Base-by-base conservation (phyloP, 2,888 invertebrate species). In the Melolontha melolontha region DNA sequence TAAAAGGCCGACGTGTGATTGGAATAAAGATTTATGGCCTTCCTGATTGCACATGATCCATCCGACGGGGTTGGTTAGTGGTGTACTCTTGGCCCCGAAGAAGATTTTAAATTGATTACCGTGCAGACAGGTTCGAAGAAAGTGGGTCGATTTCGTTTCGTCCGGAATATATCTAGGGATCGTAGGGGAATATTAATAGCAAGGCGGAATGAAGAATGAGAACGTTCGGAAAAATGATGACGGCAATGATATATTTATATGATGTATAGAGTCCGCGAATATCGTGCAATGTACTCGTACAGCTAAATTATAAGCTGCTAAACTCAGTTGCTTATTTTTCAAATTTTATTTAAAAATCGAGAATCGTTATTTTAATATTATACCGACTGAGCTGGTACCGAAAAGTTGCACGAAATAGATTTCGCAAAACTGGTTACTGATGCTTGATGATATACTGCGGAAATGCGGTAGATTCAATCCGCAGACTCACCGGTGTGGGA, bases 71-170 rank as follows among this genome's bases (percentile, higher is more conserved):
- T 12, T 5, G 44, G 14, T 14, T 14, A 34, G 14, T n/a, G 52
- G 39, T 8, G 39, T 8, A 10, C 12, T 14, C 52, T 8, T 39
- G 11, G 14, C 16, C 34, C 44, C 65, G 52, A 44, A 39, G 40
- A 42, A 39, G 65, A 52, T 65, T 65, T 65, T 52, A 65, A 65
- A 65, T 65, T 65, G 65, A 65, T 65, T 65, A 65, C 65, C 34
- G 52, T 51, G 64, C 40, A 27, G 14, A 49, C 34, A 39, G 34
- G 22, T 44, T 54, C 34, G 34, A 52, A 22, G 22, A 65, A 54
- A 44, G 40, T 12, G 54, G 54, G 54, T 65, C 65, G 49, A 34
- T 47, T 49, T 34, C 14, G 22, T 49, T 12, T 12, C 22, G 44
- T 47, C 8, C 34, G 14, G 49, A 62, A 62, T 34, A 62, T 47